Base-by-base conservation (phyloP, 2,888 invertebrate species). In the Congeria kusceri region DNA sequence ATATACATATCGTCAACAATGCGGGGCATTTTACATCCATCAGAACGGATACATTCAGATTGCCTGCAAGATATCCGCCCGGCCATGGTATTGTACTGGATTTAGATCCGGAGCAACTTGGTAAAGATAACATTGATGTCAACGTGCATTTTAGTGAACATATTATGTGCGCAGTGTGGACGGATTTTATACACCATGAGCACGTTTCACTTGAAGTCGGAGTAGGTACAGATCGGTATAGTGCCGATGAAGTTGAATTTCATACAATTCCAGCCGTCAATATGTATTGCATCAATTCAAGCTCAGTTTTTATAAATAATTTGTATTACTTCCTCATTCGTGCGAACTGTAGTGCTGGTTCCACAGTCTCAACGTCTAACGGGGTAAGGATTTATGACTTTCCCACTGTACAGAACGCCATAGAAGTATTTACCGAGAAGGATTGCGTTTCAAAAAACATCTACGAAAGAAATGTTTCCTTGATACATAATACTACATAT, bases 21-120 rank as follows among this genome's bases (percentile, higher is more conserved):
- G 84, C 76, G 13, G 84, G 84, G 11, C 74, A 73, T 32, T 67
- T 57, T 32, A 44, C 56, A 5, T 63, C 44, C 25, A 68, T 68
- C 0, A 46, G 27, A 44, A 76, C 77, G 0, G 63, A 70, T 5
- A 49, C 20, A 2, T 80, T 84, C 47, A 47, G 23, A 3, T 49
- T 84, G 3, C 84, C 84, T 4, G 82, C 84, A 0, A 58, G 23
- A 20, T 76, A 74, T 44, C 84, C 84, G 3, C 84, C 84, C 3
- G 80, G 77, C 18, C 49, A 73, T 20, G 80, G 73, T 2, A 9
- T 76, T 0, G 77, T 84, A 27, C 25, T 57, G 39, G 84, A 84
- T 32, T 46, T 69, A 49, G 76, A 76, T 25, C 76, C 76, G 18
- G 57, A n/a, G n/a, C 2, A 46, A 4, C 28, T n/a, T 1, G 44